Evolutionary conservation across 2,113 vertebrate genomes (phyloP).

Genomic region (Lipotes vexillifer): DNA sequence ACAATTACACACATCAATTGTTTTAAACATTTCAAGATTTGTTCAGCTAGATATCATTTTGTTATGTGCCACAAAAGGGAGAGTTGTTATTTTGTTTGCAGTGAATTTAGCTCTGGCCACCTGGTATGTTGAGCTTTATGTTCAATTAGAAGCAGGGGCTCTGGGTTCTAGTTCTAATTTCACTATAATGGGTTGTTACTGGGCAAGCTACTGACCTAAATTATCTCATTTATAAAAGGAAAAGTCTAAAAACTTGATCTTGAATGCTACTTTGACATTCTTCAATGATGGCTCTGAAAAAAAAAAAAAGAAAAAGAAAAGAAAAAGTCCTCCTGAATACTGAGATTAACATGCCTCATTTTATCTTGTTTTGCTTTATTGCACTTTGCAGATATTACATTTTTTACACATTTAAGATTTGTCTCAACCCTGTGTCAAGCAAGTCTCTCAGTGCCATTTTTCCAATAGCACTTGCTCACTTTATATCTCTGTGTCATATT

Average conservation of each 20-base stretch:
- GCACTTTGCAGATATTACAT: no score
- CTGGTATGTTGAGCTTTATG: not conserved
- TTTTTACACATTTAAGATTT: not conserved
- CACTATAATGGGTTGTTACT: not conserved
- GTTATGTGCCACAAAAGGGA: not conserved
- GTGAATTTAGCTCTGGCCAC: not conserved
- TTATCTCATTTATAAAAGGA: not conserved
- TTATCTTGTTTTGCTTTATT: not conserved
- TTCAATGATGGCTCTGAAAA: not conserved
- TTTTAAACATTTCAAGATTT: not conserved
- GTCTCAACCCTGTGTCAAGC: not conserved
- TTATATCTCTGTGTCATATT: not conserved
- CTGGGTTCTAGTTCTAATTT: not conserved
- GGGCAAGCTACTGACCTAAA: not conserved
- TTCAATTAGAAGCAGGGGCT: not conserved
- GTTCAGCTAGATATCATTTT: not conserved
- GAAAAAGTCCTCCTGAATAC: not conserved
- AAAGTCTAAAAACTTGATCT: not conserved
- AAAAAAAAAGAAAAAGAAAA: not conserved
- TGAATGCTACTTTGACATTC: not conserved
- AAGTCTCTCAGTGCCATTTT: not conserved
- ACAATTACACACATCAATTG: not conserved
- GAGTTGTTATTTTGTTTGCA: not conserved
- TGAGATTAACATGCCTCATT: not conserved
- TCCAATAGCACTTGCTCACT: not conserved